Percentiles rank a stretch among this genome's conserved stretches.
phyloP scores from a whole-genome alignment of 2,797 vertebrate genomes.

The Premnoplex brunnescens region DNA sequence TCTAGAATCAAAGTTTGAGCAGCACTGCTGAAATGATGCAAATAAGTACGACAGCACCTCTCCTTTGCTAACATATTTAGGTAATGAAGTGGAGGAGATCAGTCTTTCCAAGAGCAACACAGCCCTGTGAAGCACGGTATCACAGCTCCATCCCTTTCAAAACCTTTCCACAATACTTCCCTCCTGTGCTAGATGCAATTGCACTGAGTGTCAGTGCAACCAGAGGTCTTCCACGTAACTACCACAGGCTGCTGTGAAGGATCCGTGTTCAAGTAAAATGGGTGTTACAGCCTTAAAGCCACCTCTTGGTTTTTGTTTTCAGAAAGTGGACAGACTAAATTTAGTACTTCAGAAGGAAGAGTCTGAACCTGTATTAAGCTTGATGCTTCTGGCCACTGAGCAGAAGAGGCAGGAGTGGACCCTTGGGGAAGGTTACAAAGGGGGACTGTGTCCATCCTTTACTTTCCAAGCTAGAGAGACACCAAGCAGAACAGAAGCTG shows the following conservation, averaged over 20 bases:
- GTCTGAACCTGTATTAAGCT: background rate
- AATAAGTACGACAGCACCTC: rapidly evolving
- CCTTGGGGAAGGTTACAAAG: background rate
- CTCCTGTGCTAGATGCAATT: background rate
- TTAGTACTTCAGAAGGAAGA: background rate
- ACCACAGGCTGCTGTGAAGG: background rate
- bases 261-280: background rate
- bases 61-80: background rate
- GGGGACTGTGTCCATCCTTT: background rate
- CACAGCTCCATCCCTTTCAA: background rate
- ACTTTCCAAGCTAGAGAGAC: background rate
- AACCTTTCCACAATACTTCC: background rate
- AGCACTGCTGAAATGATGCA: background rate
- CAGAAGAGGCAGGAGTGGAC: background rate
- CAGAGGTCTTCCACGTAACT: too few relatives aligned
- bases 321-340: background rate
- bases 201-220: background rate
- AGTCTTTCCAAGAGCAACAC: background rate
- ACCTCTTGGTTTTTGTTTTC: background rate
- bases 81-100: background rate
- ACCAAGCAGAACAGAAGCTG: rapidly evolving
- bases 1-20: background rate
- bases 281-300: background rate
- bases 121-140: too few relatives aligned
- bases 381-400: background rate